A percentile compares a stretch with the other conserved stretches of the same genome.
phyloP scores from a whole-genome alignment of 2,113 vertebrate genomes.

The Chionomys nivalis region DNA sequence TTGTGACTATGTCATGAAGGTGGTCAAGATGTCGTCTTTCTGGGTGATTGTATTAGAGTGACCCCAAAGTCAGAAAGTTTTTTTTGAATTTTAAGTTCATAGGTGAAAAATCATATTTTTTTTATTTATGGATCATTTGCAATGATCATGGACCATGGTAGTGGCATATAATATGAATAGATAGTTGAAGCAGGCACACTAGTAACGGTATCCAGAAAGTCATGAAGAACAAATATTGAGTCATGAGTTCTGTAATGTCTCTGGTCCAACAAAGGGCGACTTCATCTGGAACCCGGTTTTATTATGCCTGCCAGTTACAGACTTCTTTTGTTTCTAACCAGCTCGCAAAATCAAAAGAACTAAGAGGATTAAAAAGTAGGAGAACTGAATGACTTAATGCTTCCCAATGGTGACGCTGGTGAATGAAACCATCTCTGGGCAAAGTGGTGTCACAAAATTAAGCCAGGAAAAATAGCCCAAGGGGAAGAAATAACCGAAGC shows the following conservation, averaged over 20 bases:
- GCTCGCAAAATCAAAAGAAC: conserved; percentile 78
- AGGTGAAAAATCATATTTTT: background rate
- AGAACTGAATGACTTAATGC: conserved; percentile 72
- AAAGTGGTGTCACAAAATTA: conserved; percentile 47
- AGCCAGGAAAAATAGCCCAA: background rate
- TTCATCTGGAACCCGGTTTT: background rate
- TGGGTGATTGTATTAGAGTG: background rate
- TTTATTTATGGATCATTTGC: background rate
- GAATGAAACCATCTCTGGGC: conserved; percentile 65
- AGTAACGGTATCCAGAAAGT: background rate
- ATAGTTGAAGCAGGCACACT: conserved; percentile 3
- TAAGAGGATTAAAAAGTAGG: conserved; percentile 80
- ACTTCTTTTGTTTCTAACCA: conserved; percentile 78
- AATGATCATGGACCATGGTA: background rate
- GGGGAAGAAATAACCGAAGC: background rate
- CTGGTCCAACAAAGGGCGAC: conserved; percentile 23
- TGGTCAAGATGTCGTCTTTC: background rate
- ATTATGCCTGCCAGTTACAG: conserved; percentile 68
- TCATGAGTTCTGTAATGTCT: conserved; percentile 35
- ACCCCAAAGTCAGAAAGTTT: background rate
- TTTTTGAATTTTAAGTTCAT: background rate
- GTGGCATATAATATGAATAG: background rate
- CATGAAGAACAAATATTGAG: background rate
- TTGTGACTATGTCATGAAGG: background rate
- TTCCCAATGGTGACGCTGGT: conserved; percentile 67